These are phyloP conservation scores for pig (Sus scrofa) DNA, from an alignment of 2,113 vertebrate genomes.

Conservation along the genomic window DNA sequence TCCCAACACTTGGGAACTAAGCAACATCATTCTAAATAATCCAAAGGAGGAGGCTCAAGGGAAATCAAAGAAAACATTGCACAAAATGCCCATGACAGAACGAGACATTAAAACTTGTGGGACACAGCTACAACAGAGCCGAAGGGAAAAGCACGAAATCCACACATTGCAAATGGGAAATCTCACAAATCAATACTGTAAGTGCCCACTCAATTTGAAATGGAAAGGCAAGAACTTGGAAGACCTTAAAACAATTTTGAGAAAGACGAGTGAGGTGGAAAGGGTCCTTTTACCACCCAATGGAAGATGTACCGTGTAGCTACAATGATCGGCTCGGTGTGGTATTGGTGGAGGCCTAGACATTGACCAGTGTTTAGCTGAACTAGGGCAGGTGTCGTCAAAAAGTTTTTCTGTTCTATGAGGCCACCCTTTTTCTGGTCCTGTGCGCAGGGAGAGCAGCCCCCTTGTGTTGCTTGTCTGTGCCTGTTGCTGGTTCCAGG, in stretches of 20 bases:
- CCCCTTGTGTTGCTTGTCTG: not conserved
- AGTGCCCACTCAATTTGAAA: not conserved
- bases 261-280: not conserved
- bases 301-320: not conserved
- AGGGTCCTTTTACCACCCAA: not conserved
- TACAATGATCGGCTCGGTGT: not conserved
- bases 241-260: not conserved
- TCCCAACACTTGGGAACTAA: constrained; percentile 6
- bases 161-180: not conserved
- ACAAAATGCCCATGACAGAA: not conserved
- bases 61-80: constrained; percentile 14
- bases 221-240: not conserved
- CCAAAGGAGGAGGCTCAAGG: not conserved
- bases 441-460: not conserved
- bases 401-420: not conserved
- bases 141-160: not conserved
- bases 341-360: not conserved
- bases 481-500: not conserved
- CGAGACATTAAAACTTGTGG: not conserved
- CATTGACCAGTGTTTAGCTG: not conserved
- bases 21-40: constrained; percentile 36
- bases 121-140: not conserved
- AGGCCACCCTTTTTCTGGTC: not conserved
- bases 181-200: not conserved
- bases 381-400: not conserved